A percentile compares a stretch with the other conserved stretches of the same genome.
Conservation (phyloP, 64 coral and sea anemone species). For the Stylophora pistillata region DNA sequence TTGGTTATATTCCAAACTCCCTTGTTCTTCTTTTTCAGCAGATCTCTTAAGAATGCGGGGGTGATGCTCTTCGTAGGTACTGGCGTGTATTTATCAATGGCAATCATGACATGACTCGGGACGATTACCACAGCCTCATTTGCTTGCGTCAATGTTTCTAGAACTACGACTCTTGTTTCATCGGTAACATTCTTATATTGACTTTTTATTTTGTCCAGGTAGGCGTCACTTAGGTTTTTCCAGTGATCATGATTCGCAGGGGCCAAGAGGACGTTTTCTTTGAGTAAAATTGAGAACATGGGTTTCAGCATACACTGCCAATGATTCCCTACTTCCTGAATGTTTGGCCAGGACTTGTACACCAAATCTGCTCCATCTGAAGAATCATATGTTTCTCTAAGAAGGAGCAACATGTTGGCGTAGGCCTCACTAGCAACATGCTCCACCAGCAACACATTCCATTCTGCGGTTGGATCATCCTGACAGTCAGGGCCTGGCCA, state of each 20-base stretch:
- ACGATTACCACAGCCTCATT: conserved; percentile 60
- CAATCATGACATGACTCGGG: conserved; percentile 33
- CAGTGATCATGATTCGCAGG: conserved; percentile 52
- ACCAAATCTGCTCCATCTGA: neutral
- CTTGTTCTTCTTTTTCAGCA: conserved; percentile 40
- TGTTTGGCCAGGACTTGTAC: conserved; percentile 71
- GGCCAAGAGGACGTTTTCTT: conserved; percentile 45
- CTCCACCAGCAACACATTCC: conserved; percentile 72
- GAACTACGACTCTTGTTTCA: conserved; percentile 36
- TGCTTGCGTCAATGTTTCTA: conserved; percentile 45
- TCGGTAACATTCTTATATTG: neutral
- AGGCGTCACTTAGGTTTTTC: conserved; percentile 19
- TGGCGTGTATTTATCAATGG: conserved; percentile 18
- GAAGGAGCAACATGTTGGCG: conserved; percentile 53
- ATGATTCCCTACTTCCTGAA: conserved; percentile 54
- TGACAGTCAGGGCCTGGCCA: conserved; percentile 86
- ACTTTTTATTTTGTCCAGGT: conserved; percentile 52
- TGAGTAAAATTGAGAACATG: conserved; percentile 55
- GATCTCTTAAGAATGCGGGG: conserved; percentile 1
- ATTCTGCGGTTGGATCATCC: conserved; percentile 85
- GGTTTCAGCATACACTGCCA: conserved; percentile 58
- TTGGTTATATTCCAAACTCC: conserved; percentile 35
- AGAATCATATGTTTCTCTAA: conserved; percentile 23
- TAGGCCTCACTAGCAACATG: conserved; percentile 64
- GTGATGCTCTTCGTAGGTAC: conserved; percentile 19